Percentiles rank a stretch among this genome's conserved stretches.
Conservation (phyloP, 2,797 vertebrate genomes). For the Fringilla coelebs region DNA sequence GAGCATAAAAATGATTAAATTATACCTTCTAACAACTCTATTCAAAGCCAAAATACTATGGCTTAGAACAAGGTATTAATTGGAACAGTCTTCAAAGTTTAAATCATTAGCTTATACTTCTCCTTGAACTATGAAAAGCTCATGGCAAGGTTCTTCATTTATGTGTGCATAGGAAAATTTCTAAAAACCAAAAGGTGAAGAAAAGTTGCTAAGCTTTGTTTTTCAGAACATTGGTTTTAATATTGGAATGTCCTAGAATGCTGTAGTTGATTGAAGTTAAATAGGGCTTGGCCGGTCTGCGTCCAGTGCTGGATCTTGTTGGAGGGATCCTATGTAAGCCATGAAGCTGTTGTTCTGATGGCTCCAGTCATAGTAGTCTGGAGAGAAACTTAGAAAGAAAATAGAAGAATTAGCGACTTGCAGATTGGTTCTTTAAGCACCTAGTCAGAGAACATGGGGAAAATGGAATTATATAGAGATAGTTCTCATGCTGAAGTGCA, state of each 20-base stretch:
- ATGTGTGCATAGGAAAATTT: slow-evolving; percentile 28
- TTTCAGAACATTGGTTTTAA: slow-evolving; percentile 14
- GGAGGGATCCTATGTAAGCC: slow-evolving; percentile 81
- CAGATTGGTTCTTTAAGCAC: not conserved
- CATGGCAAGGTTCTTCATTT: slow-evolving; percentile 54
- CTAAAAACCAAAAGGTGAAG: slow-evolving; percentile 25
- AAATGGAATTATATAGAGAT: not conserved
- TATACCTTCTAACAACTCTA: slow-evolving; percentile 42
- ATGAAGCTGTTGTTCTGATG: slow-evolving; percentile 84
- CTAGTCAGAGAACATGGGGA: not conserved
- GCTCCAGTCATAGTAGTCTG: slow-evolving; percentile 88
- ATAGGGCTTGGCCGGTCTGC: slow-evolving; percentile 79
- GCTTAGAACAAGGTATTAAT: slow-evolving; percentile 45
- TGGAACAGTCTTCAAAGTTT: slow-evolving; percentile 55
- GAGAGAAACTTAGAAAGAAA: slow-evolving; percentile 79
- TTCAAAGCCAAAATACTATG: slow-evolving; percentile 28
- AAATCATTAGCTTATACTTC: slow-evolving; percentile 64
- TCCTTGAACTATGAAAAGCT: slow-evolving; percentile 52
- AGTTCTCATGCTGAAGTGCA: not conserved
- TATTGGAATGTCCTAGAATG: not conserved
- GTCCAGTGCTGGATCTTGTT: slow-evolving; percentile 72
- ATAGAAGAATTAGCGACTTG: not conserved
- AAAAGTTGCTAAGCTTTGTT: slow-evolving; percentile 27
- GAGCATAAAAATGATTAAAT: slow-evolving; percentile 68
- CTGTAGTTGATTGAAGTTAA: slow-evolving; percentile 17